A percentile compares a stretch with the other conserved stretches of the same genome.
Evolutionary conservation across 2,888 invertebrate genomes (phyloP).

Genomic region (Drosophila percnosoma): DNA sequence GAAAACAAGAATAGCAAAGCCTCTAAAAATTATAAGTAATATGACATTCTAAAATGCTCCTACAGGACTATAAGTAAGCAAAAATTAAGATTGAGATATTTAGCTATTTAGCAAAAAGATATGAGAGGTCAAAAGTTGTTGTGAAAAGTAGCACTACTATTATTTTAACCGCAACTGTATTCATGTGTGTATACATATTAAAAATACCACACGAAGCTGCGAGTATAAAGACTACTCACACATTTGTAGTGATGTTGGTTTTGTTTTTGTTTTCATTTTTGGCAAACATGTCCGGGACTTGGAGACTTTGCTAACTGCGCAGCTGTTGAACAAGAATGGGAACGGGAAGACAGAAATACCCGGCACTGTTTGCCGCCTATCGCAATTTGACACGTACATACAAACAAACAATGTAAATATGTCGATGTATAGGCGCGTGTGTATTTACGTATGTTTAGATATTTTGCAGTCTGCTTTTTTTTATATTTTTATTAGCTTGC

Average conservation of each 20-base stretch:
- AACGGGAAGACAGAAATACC: slow-evolving; percentile 46
- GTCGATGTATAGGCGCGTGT: background rate
- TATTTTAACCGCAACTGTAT: background rate
- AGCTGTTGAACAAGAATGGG: slow-evolving; percentile 37
- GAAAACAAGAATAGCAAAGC: background rate
- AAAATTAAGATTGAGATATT: background rate
- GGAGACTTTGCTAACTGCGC: slow-evolving; percentile 31
- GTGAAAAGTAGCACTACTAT: background rate
- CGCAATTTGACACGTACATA: slow-evolving; percentile 6
- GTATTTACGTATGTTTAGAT: slow-evolving; percentile 10
- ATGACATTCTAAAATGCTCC: background rate
- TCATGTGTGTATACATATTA: background rate
- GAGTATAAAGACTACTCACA: slow-evolving; percentile 33
- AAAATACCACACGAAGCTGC: background rate
- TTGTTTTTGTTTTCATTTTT: slow-evolving; percentile 7
- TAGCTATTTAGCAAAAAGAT: background rate
- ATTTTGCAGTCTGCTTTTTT: slow-evolving; percentile 37
- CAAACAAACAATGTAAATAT: background rate
- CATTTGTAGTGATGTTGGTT: background rate
- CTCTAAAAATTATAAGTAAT: background rate
- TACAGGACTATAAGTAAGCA: background rate
- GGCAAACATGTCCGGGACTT: slow-evolving; percentile 18
- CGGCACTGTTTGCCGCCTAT: slow-evolving; percentile 8
- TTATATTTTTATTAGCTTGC: slow-evolving; percentile 19
- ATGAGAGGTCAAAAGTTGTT: background rate